Conservation (phyloP, 2,797 vertebrate genomes). For the Poeciliopsis paucimaculata region DNA sequence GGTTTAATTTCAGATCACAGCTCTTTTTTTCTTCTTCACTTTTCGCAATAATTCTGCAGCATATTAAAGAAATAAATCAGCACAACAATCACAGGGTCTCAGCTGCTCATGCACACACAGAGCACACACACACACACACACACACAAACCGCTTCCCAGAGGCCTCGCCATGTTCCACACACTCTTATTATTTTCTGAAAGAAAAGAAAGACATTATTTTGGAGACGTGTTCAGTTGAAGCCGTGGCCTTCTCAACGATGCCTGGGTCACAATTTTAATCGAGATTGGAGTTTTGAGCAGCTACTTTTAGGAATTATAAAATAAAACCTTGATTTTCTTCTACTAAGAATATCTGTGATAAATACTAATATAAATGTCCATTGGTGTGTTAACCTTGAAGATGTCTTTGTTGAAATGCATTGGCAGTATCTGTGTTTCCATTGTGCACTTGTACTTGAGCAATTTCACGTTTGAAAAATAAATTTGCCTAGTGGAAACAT, state of each 20-base stretch:
- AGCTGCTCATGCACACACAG: conserved; percentile 33
- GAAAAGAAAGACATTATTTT: conserved; percentile 4
- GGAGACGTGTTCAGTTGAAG: not conserved
- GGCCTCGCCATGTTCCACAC: conserved; percentile 18
- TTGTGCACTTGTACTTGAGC: too few species aligned
- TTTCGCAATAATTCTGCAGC: conserved; percentile 54
- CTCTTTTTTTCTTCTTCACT: conserved; percentile 26
- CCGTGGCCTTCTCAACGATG: not conserved
- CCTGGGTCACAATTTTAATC: not conserved
- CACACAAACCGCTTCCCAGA: conserved; percentile 18
- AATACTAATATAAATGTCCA: not conserved
- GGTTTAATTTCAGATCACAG: not conserved
- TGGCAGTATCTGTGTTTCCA: not conserved
- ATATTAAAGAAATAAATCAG: conserved; percentile 82
- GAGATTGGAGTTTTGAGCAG: not conserved
- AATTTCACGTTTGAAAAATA: too few species aligned
- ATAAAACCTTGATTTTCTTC: not conserved
- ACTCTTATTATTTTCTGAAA: conserved; percentile 9
- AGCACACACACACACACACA: conserved; percentile 7
- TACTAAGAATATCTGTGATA: not conserved
- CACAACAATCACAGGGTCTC: conserved; percentile 72
- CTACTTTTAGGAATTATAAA: not conserved
- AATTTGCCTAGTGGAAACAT: too few species aligned
- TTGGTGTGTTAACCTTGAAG: not conserved
- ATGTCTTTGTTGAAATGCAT: not conserved